Percentiles rank a stretch among this genome's conserved stretches.
Evolutionary conservation across 1,140 invertebrate genomes (phyloP).

Genomic region (Dendrolimus kikuchii): DNA sequence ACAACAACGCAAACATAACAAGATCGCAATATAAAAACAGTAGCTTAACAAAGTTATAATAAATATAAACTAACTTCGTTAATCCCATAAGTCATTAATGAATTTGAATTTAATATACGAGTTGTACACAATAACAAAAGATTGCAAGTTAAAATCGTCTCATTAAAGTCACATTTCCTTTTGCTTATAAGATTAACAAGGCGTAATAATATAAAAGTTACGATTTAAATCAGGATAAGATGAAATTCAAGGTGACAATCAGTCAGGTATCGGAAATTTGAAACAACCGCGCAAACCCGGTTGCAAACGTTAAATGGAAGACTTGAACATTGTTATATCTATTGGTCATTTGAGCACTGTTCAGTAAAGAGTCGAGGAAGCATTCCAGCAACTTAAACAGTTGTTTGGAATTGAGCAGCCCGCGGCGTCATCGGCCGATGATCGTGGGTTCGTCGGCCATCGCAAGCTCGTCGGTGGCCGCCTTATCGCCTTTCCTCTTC

Average conservation of each 20-base stretch:
- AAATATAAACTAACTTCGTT: conserved; percentile 20
- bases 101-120: conserved; percentile 19
- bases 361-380: conserved; percentile 52
- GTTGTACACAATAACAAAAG: conserved; percentile 25
- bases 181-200: conserved; percentile 44
- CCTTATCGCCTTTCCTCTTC: conserved; percentile 87
- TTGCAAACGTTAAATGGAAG: conserved; percentile 44
- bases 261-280: conserved; percentile 18
- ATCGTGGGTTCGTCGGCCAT: conserved; percentile 89
- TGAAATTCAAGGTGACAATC: conserved; percentile 23
- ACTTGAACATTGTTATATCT: conserved; percentile 48
- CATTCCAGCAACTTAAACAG: conserved; percentile 26
- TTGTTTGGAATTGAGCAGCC: conserved; percentile 17
- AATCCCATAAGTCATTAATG: conserved; percentile 34
- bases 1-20: not conserved
- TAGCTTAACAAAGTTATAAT: conserved; percentile 6
- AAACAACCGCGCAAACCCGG: conserved; percentile 16
- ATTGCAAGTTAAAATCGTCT: conserved; percentile 25
- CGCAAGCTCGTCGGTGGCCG: conserved; percentile 82
- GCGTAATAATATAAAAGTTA: conserved; percentile 24
- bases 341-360: conserved; percentile 68
- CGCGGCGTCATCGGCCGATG: conserved; percentile 80
- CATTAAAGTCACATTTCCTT: conserved; percentile 5
- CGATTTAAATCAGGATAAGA: conserved; percentile 20
- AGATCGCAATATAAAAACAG: not conserved